A percentile compares a stretch with the other conserved stretches of the same genome.
Evolutionary conservation across 2,113 vertebrate genomes (phyloP).

Genomic region (Ranitomeya imitator): DNA sequence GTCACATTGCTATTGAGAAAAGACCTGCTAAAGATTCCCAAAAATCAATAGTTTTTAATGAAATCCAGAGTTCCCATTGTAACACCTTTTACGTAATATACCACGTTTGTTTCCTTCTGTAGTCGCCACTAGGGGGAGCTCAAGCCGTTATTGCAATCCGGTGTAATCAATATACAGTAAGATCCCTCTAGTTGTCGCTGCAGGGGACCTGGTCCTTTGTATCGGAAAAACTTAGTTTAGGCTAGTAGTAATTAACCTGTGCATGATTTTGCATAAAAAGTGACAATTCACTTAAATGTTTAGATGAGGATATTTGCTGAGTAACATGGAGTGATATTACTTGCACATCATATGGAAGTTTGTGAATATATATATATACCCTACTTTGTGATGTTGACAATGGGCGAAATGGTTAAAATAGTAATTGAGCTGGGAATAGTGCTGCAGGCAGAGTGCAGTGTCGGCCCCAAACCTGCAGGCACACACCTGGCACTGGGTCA

Average conservation of each 20-base stretch:
- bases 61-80: too few species aligned
- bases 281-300: background rate
- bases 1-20: too few species aligned
- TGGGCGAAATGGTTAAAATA: slow-evolving; percentile 79
- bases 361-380: background rate
- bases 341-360: background rate
- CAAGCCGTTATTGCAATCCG: too few species aligned
- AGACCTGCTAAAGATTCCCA: too few species aligned
- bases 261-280: too few species aligned
- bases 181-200: background rate
- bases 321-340: background rate
- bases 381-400: slow-evolving; percentile 39
- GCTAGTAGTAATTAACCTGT: background rate
- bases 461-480: slow-evolving; percentile 86
- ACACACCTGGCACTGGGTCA: slow-evolving; percentile 94
- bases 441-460: slow-evolving; percentile 75
- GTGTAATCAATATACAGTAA: background rate
- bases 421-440: slow-evolving; percentile 69
- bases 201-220: background rate
- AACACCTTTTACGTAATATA: too few species aligned
- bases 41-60: too few species aligned
- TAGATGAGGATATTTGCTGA: background rate
- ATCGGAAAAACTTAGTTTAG: background rate
- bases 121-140: too few species aligned
- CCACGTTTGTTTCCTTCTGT: too few species aligned